These are phyloP conservation scores for Sinodicranocentrus sp. DNA, from an alignment of 2,888 invertebrate genomes.

Conservation along the genomic window DNA sequence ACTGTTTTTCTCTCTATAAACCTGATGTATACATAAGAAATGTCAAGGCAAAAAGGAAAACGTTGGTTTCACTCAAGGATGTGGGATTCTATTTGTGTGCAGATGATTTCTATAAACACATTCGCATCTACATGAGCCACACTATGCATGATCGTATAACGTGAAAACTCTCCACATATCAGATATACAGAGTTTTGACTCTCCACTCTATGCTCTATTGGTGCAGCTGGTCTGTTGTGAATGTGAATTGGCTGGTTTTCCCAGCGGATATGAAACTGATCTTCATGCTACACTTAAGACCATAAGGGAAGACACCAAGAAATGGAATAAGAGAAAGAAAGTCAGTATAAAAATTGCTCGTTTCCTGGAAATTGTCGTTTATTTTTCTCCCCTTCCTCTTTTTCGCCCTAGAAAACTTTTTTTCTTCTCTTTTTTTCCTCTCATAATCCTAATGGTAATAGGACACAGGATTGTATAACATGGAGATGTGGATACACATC, in stretches of 20 bases:
- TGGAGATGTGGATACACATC: slow-evolving; percentile 25
- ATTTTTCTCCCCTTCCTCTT: slow-evolving; percentile 59
- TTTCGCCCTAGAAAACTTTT: slow-evolving; percentile 50
- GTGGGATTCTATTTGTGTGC: slow-evolving; percentile 52
- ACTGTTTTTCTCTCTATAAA: slow-evolving; percentile 13
- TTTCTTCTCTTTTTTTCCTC: slow-evolving; percentile 36
- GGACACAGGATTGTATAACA: neutral
- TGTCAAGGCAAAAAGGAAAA: slow-evolving; percentile 52
- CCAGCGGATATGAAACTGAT: slow-evolving; percentile 62
- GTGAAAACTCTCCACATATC: too few relatives aligned
- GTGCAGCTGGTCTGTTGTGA: slow-evolving; percentile 55
- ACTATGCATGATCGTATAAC: neutral
- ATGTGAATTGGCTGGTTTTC: slow-evolving; percentile 68
- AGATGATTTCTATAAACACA: slow-evolving; percentile 47
- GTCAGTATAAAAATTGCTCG: slow-evolving; percentile 71
- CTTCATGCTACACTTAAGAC: slow-evolving; percentile 55
- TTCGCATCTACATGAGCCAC: neutral
- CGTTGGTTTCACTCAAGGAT: slow-evolving; percentile 49
- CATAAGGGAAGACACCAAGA: slow-evolving; percentile 56
- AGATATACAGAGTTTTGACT: neutral
- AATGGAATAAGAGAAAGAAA: slow-evolving; percentile 58
- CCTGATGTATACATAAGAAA: slow-evolving; percentile 15
- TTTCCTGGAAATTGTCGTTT: slow-evolving; percentile 73
- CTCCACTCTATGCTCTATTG: slow-evolving; percentile 24
- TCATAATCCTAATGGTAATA: slow-evolving; percentile 49